A percentile compares a stretch with the other conserved stretches of the same genome.
phyloP scores from a whole-genome alignment of 92 coral and sea anemone species.

The Actinernus sp. region DNA sequence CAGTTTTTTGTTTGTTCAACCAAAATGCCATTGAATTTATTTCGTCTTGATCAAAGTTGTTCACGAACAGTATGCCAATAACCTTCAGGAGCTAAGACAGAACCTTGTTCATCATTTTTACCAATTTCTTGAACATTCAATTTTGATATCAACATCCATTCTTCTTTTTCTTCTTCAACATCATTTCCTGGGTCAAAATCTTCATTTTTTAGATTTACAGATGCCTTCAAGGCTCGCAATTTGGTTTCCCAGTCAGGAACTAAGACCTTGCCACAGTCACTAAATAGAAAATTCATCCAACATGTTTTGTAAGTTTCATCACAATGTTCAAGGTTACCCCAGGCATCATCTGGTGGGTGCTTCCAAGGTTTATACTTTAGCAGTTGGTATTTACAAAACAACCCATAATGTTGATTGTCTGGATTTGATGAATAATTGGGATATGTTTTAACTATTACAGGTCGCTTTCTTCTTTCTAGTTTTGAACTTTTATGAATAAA shows the following conservation, averaged over 20 bases:
- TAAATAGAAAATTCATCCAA: conserved; percentile 33
- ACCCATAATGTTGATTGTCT: conserved; percentile 32
- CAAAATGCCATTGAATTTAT: conserved; percentile 22
- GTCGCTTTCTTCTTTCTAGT: conserved; percentile 20
- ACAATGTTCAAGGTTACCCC: conserved; percentile 35
- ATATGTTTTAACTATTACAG: conserved; percentile 35
- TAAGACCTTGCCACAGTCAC: conserved; percentile 13
- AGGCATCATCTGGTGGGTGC: conserved; percentile 31
- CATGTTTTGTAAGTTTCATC: conserved; percentile 39
- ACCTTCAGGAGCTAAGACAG: conserved; percentile 52
- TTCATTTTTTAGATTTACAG: conserved; percentile 16
- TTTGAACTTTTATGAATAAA: conserved; percentile 16
- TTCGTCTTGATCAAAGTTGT: conserved; percentile 21
- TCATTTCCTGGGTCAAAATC: neutral
- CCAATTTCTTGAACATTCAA: conserved; percentile 24
- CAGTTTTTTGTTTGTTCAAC: conserved; percentile 19
- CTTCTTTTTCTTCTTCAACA: conserved; percentile 33
- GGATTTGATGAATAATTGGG: conserved; percentile 49
- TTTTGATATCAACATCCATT: conserved; percentile 34
- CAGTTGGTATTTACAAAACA: conserved; percentile 59
- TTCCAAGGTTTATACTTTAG: conserved; percentile 60
- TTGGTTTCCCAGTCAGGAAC: conserved; percentile 50
- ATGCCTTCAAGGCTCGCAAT: neutral
- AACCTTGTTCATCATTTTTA: conserved; percentile 19
- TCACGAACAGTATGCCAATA: neutral